Evolutionary conservation across 2,888 invertebrate species (phyloP).

Genomic region (Nomada flava): DNA sequence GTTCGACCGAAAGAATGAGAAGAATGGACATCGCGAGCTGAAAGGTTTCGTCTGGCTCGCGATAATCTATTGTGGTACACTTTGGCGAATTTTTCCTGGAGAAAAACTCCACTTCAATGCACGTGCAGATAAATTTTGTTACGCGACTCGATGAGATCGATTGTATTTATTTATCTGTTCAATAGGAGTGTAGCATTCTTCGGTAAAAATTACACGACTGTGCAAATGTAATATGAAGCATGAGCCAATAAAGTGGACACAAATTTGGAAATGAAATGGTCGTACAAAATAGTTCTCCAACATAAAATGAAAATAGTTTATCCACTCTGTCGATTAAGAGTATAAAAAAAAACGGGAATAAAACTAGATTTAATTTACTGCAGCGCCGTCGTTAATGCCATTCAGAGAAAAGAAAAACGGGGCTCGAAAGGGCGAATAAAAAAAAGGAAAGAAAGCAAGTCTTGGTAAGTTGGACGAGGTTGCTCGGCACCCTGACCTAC

Average conservation of each 20-base stretch:
- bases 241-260: too few relatives aligned
- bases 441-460: not conserved
- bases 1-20: slow-evolving; percentile 73
- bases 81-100: not conserved
- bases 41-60: not conserved
- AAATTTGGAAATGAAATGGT: too few relatives aligned
- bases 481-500: slow-evolving; percentile 24
- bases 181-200: too few relatives aligned
- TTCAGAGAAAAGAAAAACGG: not conserved
- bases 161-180: not conserved
- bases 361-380: slow-evolving; percentile 18
- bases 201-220: too few relatives aligned
- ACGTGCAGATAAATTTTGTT: not conserved
- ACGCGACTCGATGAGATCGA: too few relatives aligned
- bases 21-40: slow-evolving; percentile 41
- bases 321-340: not conserved
- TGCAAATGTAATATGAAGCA: too few relatives aligned
- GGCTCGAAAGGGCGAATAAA: not conserved
- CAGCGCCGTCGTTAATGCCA: slow-evolving; percentile 9
- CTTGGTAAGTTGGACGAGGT: slow-evolving; percentile 4
- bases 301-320: too few relatives aligned
- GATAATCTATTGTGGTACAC: slow-evolving; percentile 11
- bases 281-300: not conserved
- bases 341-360: not conserved
- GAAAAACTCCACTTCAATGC: not conserved